phyloP scores from a whole-genome alignment of 53 echinoderm and acorn worm genomes.

The Holothuria scabra region DNA sequence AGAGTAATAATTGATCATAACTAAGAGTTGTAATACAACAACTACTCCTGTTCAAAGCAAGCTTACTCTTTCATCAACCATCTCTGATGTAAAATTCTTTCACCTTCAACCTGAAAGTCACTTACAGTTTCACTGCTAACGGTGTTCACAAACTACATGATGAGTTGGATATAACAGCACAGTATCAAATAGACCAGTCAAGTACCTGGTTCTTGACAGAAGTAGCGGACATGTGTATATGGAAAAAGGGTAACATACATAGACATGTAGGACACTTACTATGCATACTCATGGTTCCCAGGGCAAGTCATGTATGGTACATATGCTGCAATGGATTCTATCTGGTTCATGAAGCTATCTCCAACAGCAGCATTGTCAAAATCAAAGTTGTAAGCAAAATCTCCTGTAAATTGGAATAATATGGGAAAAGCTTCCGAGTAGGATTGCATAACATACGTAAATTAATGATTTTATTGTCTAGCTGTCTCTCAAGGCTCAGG shows the following conservation, averaged over 20 bases:
- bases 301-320: constrained; percentile 75
- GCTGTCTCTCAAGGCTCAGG: too few relatives aligned
- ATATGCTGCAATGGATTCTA: constrained; percentile 70
- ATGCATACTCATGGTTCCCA: constrained; percentile 71
- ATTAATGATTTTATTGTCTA: not conserved
- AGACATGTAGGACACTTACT: constrained; percentile 56
- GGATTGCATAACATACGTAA: not conserved
- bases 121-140: too few relatives aligned
- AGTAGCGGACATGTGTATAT: too few relatives aligned
- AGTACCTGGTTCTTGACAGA: too few relatives aligned
- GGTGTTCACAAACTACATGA: not conserved
- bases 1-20: too few relatives aligned
- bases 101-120: too few relatives aligned
- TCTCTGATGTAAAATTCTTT: too few relatives aligned
- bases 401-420: constrained; percentile 54
- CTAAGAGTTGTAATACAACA: too few relatives aligned
- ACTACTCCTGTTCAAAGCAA: too few relatives aligned
- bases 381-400: constrained; percentile 74
- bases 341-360: constrained; percentile 71
- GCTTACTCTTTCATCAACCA: too few relatives aligned
- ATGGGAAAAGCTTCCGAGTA: not conserved
- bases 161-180: not conserved
- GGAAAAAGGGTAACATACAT: too few relatives aligned
- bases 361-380: constrained; percentile 55
- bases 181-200: not conserved